Conservation (phyloP, 2,113 vertebrate species). For the Lepus timidus region DNA sequence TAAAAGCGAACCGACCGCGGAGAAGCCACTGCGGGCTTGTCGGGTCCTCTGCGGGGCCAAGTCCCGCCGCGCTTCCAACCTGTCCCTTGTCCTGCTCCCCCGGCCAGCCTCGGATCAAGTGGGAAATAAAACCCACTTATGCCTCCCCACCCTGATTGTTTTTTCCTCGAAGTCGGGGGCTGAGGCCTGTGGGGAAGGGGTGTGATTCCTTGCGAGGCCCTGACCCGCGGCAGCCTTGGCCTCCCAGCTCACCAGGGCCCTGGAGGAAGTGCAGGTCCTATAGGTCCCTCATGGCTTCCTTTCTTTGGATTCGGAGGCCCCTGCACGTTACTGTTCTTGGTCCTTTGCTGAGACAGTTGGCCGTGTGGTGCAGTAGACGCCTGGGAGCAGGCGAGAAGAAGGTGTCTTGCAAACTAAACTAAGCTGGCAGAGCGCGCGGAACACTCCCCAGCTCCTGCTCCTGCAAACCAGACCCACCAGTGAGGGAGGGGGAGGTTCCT, state of each 20-base stretch:
- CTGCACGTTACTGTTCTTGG: slow-evolving; percentile 76
- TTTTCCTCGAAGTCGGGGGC: background rate
- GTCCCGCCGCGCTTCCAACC: background rate
- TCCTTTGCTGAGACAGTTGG: slow-evolving; percentile 68
- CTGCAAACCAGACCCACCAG: background rate
- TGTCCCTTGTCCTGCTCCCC: background rate
- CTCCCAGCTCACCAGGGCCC: slow-evolving; percentile 53
- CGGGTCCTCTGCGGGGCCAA: slow-evolving; percentile 46
- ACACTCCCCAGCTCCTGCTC: slow-evolving; percentile 25
- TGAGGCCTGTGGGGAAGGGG: background rate
- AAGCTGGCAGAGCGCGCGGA: slow-evolving; percentile 42
- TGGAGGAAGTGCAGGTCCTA: background rate
- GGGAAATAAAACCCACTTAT: background rate
- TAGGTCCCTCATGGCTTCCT: slow-evolving; percentile 65
- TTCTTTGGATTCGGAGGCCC: slow-evolving; percentile 62
- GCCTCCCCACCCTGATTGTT: background rate
- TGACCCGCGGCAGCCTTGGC: slow-evolving; percentile 41
- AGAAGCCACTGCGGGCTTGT: slow-evolving; percentile 34
- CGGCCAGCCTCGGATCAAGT: slow-evolving; percentile 34
- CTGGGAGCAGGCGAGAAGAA: slow-evolving; percentile 78
- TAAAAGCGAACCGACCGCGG: slow-evolving; percentile 66
- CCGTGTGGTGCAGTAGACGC: slow-evolving; percentile 68
- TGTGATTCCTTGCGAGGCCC: slow-evolving; percentile 3
- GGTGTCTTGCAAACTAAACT: slow-evolving; percentile 48
- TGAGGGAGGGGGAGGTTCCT: background rate